Evolutionary conservation across 2,888 invertebrate species (phyloP), one percentile per base, ranked within the genome.

Genomic region (Coelogynopora nodosa): DNA sequence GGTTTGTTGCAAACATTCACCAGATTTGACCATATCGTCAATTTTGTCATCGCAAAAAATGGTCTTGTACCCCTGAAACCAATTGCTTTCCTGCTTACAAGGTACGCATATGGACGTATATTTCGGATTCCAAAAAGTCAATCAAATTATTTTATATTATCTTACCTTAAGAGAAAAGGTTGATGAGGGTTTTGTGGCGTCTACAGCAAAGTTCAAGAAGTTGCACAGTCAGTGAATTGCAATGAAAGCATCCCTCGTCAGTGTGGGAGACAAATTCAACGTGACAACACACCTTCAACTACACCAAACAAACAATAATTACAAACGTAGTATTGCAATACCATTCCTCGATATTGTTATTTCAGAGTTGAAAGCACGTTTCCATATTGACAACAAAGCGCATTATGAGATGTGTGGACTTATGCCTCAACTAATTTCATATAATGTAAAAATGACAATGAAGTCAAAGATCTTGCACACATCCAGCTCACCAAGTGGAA

Each of bases 301-400:
- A 31, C 83, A 5, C n/a, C 83, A n/a, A n/a, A n/a, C 49, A 31
- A 27, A n/a, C 31, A 82, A 29, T 82, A 82, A 13, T 26, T 74
- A 81, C 83, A 82, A 82, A 31, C 83, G 10, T 31, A 82, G 10
- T 82, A 31, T 82, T 31, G 30, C 83, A 31, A 82, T 82, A 31
- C 83, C 83, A 82, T 82, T 82, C 83, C 83, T 82, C 83, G 83
- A 82, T 82, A 82, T 31, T 30, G 83, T 82, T 82, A 31, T 30
- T 31, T 82, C 49, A 31, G 83, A 82, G 49, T 82, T 82, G 49
- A 31, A 31, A 82, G 18, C 81, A 81, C 81, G 81, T 81, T 81
- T 81, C n/a, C 26, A 23, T 26, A 27, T 26, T 26, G 83, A 82
- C 49, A 82, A 82, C 5, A 31, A 29, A 82, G 83, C 83, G 49